Percentiles rank a stretch among this genome's conserved stretches.
These are phyloP conservation scores for Hydrocynus forskahlii DNA, from an alignment of 2,797 vertebrate genomes.

Conservation along the genomic window DNA sequence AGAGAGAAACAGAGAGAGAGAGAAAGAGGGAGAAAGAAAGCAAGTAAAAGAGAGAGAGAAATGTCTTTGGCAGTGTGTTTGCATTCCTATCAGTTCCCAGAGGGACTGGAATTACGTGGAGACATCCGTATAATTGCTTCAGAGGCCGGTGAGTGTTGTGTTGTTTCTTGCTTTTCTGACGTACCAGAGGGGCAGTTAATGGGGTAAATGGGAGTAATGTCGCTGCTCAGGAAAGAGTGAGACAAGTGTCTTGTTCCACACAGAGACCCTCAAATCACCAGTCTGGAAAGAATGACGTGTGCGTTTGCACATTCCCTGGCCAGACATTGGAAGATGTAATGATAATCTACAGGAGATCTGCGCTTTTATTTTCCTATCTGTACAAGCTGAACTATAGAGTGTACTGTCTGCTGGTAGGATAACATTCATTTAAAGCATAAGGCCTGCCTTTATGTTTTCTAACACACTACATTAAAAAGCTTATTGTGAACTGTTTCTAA, in stretches of 20 bases:
- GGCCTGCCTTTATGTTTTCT: not conserved
- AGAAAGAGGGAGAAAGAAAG: slow-evolving; percentile 8
- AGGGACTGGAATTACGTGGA: slow-evolving; percentile 19
- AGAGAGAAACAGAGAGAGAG: slow-evolving; percentile 8
- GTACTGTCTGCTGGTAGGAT: not conserved
- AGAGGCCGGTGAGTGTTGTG: slow-evolving; percentile 11
- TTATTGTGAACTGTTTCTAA: too few relatives aligned
- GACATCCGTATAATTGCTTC: slow-evolving; percentile 37
- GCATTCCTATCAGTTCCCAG: slow-evolving; percentile 38
- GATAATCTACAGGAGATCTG: not conserved
- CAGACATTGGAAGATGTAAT: not conserved
- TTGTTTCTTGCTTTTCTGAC: slow-evolving; percentile 19
- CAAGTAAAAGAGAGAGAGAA: not conserved
- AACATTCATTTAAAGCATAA: too few relatives aligned
- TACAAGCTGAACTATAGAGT: not conserved
- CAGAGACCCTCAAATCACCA: slow-evolving; percentile 16
- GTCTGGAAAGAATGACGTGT: slow-evolving; percentile 24
- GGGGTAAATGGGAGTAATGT: slow-evolving; percentile 13
- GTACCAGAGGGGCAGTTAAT: slow-evolving; percentile 32
- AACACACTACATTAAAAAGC: too few relatives aligned
- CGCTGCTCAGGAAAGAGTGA: slow-evolving; percentile 33
- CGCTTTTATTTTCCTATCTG: not conserved
- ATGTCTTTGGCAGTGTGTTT: slow-evolving; percentile 33
- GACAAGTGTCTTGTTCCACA: slow-evolving; percentile 31
- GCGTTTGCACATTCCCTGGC: not conserved